phyloP scores from a whole-genome alignment of 2,797 vertebrate genomes.

The Cyprinodon diabolis region DNA sequence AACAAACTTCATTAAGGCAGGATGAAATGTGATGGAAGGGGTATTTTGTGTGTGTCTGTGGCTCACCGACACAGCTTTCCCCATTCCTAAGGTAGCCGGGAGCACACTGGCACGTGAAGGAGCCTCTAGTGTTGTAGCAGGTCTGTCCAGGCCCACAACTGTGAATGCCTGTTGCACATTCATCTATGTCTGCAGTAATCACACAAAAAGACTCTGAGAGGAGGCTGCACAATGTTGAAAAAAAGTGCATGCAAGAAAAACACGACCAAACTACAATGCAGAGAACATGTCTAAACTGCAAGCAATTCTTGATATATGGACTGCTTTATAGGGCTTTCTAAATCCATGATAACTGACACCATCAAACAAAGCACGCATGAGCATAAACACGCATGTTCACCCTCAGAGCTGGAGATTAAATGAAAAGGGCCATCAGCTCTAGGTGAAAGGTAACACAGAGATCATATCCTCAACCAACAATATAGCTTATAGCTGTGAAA shows the following conservation, averaged over 20 bases:
- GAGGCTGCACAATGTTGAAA: conserved; percentile 15
- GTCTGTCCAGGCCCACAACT: conserved; percentile 89
- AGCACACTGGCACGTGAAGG: conserved; percentile 90
- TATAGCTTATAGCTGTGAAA: conserved; percentile 32
- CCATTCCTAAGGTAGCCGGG: conserved; percentile 90
- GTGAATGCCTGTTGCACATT: conserved; percentile 88
- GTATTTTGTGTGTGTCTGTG: conserved; percentile 15
- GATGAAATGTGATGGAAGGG: background rate
- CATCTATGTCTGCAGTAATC: conserved; percentile 87
- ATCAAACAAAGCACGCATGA: conserved; percentile 40
- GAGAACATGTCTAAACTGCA: conserved; percentile 36
- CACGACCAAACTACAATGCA: conserved; percentile 46
- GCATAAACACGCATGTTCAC: conserved; percentile 51
- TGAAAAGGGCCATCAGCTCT: conserved; percentile 45
- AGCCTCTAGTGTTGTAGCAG: conserved; percentile 92
- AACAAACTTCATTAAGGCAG: background rate
- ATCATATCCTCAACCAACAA: conserved; percentile 63
- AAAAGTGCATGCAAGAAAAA: conserved; percentile 21
- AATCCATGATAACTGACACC: conserved; percentile 45
- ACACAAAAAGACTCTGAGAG: conserved; percentile 38
- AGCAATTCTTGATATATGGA: conserved; percentile 36
- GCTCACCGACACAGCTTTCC: conserved; percentile 92
- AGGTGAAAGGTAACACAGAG: conserved; percentile 49
- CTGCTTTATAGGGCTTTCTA: conserved; percentile 31
- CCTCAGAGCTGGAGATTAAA: conserved; percentile 50